Evolutionary conservation across 2,113 vertebrate genomes (phyloP).

Genomic region (Typhlomys cinereus): DNA sequence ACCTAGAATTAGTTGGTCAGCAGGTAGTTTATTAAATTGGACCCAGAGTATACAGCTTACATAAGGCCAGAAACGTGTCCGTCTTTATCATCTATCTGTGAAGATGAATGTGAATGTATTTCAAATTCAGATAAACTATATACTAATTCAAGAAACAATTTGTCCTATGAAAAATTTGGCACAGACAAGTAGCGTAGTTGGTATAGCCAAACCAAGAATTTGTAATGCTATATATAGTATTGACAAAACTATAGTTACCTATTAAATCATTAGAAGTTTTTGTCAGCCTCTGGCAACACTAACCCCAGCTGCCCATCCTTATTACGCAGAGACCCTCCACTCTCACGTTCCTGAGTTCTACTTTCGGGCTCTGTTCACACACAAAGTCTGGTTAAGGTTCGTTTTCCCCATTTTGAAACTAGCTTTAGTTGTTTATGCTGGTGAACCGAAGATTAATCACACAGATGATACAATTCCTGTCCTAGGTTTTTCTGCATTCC

Average conservation of each 20-base stretch:
- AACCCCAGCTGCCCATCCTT: not conserved
- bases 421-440: not conserved
- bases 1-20: not conserved
- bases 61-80: not conserved
- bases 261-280: not conserved
- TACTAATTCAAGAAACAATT: not conserved
- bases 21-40: not conserved
- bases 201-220: not conserved
- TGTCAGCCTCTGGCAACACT: not conserved
- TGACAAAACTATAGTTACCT: not conserved
- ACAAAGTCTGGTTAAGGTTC: not conserved
- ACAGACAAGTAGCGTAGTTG: not conserved
- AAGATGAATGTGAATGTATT: not conserved
- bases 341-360: not conserved
- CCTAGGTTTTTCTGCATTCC: not conserved
- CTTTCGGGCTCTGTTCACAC: not conserved
- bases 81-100: not conserved
- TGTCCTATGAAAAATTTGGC: not conserved
- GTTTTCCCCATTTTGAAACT: not conserved
- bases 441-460: not conserved
- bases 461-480: not conserved
- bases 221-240: not conserved
- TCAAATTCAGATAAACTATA: not conserved
- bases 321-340: not conserved
- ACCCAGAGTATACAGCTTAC: not conserved